Conservation (phyloP, 1,140 invertebrate species). For the Cydia fagiglandana region DNA sequence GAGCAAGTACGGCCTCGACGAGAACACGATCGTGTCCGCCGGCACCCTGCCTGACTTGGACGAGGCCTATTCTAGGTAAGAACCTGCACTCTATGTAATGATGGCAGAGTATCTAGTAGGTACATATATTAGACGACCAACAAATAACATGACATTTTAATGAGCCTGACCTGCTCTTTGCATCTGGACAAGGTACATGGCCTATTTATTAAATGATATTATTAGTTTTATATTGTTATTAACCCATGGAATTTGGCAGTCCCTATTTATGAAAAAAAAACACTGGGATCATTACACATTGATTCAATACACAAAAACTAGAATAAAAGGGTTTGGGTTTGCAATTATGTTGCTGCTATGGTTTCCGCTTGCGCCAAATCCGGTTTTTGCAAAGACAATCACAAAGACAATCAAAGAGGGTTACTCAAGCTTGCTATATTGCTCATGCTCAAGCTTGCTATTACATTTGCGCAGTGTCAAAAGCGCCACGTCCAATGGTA, state of each 20-base stretch:
- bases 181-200: no score
- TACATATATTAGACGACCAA: background rate
- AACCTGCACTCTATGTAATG: constrained; percentile 29
- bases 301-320: background rate
- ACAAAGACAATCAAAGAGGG: background rate
- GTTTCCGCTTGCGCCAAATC: background rate
- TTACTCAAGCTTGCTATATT: background rate
- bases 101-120: background rate
- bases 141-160: background rate
- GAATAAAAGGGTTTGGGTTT: background rate
- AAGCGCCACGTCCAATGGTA: no score
- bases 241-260: no score
- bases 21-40: constrained; percentile 89
- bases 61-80: constrained; percentile 87
- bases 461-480: no score
- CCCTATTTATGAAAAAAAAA: no score
- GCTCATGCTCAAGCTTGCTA: background rate
- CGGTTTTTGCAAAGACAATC: background rate
- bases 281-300: no score
- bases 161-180: no score
- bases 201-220: no score
- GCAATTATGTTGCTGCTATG: background rate
- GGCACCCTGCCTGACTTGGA: constrained; percentile 92
- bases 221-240: no score
- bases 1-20: constrained; percentile 83